phyloP scores from a whole-genome alignment of 2,888 invertebrate species.

The Metalampra italica region DNA sequence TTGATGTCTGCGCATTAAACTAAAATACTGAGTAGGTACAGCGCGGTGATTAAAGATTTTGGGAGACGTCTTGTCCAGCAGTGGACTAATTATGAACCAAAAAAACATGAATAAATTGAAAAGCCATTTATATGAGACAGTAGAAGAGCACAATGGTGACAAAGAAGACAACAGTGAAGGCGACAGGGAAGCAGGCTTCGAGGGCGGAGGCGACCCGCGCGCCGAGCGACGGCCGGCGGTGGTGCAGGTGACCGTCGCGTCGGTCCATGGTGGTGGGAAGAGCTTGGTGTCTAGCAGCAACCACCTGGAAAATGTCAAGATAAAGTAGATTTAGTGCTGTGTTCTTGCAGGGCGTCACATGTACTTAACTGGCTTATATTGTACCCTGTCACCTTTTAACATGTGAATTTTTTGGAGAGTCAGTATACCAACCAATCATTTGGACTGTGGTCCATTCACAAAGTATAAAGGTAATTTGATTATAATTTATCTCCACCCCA shows the following conservation, averaged over 20 bases:
- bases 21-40: too few species aligned
- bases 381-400: too few species aligned
- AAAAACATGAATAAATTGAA: conserved; percentile 10
- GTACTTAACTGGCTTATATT: too few species aligned
- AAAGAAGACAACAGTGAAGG: conserved; percentile 51
- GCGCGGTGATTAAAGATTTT: too few species aligned
- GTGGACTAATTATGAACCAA: neutral
- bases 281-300: conserved; percentile 45
- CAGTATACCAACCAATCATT: too few species aligned
- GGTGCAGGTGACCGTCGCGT: conserved; percentile 4
- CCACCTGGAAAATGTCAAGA: conserved; percentile 42
- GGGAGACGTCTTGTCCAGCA: too few species aligned
- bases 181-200: conserved; percentile 57
- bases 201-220: conserved; percentile 39
- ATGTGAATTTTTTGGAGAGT: too few species aligned
- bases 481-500: too few species aligned
- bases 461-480: too few species aligned
- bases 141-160: conserved; percentile 60
- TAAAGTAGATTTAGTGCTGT: neutral
- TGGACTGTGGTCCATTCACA: too few species aligned
- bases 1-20: too few species aligned
- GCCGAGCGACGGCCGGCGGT: conserved; percentile 29
- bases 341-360: too few species aligned
- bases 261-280: conserved; percentile 33
- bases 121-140: conserved; percentile 42